phyloP scores from a whole-genome alignment of 2,113 vertebrate genomes.

The Sinocyclocheilus anophthalmus region DNA sequence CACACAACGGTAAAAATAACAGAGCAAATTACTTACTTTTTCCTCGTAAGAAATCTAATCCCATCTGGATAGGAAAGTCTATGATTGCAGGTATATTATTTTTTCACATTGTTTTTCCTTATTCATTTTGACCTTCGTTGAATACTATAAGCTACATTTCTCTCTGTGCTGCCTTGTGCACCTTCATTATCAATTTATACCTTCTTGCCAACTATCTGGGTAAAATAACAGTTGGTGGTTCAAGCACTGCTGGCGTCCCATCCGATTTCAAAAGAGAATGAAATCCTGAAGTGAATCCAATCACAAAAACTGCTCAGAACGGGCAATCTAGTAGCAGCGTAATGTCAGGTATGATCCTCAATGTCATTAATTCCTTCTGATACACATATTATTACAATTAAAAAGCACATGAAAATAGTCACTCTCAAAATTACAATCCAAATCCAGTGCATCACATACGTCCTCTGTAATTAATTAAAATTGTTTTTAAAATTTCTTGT shows the following conservation, averaged over 20 bases:
- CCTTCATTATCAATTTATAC: slow-evolving; percentile 23
- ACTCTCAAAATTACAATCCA: neutral
- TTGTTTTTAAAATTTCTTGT: too few relatives aligned
- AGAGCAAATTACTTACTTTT: neutral
- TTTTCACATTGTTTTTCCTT: slow-evolving; percentile 16
- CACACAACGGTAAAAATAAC: neutral
- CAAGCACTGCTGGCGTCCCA: neutral
- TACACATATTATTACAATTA: neutral
- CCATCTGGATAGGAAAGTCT: neutral
- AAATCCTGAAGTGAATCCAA: neutral
- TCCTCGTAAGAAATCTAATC: neutral
- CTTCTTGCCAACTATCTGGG: slow-evolving; percentile 12
- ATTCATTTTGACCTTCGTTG: slow-evolving; percentile 4
- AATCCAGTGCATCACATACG: neutral
- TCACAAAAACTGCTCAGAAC: neutral
- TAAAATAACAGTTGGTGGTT: slow-evolving; percentile 26
- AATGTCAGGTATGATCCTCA: neutral
- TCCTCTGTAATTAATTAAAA: neutral
- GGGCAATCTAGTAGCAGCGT: neutral
- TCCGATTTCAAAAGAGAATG: neutral
- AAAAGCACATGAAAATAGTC: neutral
- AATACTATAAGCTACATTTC: neutral
- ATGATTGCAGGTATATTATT: neutral
- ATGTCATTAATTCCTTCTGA: neutral
- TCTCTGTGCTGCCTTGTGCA: slow-evolving; percentile 13